phyloP scores from a whole-genome alignment of 2,113 vertebrate species.

The Microcebus jonahi region DNA sequence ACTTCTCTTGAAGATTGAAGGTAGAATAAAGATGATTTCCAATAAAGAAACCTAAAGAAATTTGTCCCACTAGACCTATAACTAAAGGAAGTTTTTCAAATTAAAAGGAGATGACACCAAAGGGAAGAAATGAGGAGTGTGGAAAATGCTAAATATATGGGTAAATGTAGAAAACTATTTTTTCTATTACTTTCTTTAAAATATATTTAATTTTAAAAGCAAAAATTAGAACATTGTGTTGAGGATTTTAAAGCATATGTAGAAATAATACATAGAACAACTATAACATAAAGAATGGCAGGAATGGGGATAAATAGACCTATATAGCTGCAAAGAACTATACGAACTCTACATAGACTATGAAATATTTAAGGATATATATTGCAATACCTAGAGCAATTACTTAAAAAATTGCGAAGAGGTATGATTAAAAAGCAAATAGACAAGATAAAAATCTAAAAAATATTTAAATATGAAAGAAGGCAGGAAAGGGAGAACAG shows the following conservation, averaged over 20 bases:
- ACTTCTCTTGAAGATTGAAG: not conserved
- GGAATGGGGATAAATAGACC: not conserved
- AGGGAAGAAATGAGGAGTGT: not conserved
- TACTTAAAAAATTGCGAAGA: not conserved
- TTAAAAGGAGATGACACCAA: not conserved
- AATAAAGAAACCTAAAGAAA: no score
- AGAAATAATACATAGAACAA: not conserved
- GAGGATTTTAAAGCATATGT: not conserved
- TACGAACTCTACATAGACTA: not conserved
- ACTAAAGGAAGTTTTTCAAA: not conserved
- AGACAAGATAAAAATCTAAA: not conserved
- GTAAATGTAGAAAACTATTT: not conserved
- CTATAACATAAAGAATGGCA: not conserved
- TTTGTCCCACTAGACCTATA: no score
- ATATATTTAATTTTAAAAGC: not conserved
- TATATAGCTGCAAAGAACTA: not conserved
- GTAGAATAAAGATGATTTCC: no score
- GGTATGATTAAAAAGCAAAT: not conserved
- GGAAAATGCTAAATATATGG: not conserved
- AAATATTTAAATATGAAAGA: not conserved
- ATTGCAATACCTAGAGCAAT: not conserved
- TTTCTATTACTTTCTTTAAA: not conserved
- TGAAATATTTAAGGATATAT: not conserved
- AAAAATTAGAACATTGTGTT: not conserved
- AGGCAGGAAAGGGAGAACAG: not conserved